Evolutionary conservation across 2,113 vertebrate species (phyloP).

Genomic region (Dromaius novaehollandiae): DNA sequence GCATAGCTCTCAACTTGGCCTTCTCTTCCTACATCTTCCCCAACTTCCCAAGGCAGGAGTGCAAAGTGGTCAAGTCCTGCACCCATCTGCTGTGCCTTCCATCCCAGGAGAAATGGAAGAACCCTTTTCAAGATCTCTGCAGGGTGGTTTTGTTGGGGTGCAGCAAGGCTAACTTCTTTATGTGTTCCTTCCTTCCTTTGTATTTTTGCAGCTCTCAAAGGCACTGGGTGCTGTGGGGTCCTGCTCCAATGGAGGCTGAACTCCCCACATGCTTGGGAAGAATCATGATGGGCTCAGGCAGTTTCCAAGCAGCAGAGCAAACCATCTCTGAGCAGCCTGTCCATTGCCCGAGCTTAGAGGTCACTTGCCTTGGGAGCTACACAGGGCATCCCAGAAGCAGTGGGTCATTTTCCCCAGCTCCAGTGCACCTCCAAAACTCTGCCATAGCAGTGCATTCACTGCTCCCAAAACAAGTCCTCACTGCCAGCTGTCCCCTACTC

Average conservation of each 20-base stretch:
- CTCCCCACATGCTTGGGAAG: not conserved
- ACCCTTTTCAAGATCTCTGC: rapidly evolving
- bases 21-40: not conserved
- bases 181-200: not conserved
- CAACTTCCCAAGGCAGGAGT: not conserved
- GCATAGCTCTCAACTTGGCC: not conserved
- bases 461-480: not conserved
- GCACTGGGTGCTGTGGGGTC: too few species aligned
- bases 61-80: not conserved
- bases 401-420: not conserved
- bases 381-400: not conserved
- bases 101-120: not conserved
- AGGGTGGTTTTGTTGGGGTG: rapidly evolving
- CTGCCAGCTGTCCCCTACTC: not conserved
- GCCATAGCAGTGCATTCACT: not conserved
- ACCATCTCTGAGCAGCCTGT: not conserved
- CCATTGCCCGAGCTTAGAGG: not conserved
- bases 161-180: not conserved
- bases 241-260: not conserved
- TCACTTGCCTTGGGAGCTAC: too few species aligned
- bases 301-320: not conserved
- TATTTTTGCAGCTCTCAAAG: not conserved
- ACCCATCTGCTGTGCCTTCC: not conserved
- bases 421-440: not conserved
- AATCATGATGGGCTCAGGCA: not conserved